Evolutionary conservation across 2,113 vertebrate species (phyloP).

Genomic region (Chroicocephalus ridibundus): DNA sequence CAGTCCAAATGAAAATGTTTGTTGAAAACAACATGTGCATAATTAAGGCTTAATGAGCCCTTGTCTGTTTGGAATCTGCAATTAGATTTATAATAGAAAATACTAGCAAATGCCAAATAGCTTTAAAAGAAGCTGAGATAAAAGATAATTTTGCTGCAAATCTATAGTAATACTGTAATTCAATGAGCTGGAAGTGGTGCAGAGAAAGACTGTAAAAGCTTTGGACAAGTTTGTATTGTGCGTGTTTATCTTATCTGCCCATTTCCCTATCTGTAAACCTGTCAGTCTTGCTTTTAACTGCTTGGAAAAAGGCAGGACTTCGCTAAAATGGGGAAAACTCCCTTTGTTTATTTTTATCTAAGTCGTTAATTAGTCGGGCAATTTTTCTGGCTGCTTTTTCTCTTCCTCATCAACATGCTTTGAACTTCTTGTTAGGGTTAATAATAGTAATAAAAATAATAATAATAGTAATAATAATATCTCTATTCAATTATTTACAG

Average conservation of each 20-base stretch:
- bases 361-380: conserved; percentile 52
- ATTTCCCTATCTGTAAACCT: conserved; percentile 23
- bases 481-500: conserved; percentile 28
- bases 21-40: conserved; percentile 99
- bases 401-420: conserved; percentile 33
- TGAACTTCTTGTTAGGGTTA: conserved; percentile 34
- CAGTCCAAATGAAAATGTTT: conserved; percentile 99
- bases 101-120: conserved; percentile 79
- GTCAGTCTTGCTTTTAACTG: conserved; percentile 59
- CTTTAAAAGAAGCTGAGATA: conserved; percentile 79
- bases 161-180: conserved; percentile 67
- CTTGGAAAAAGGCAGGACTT: conserved; percentile 46
- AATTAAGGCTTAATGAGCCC: conserved; percentile 99
- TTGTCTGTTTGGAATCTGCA: conserved; percentile 99
- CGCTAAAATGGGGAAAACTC: conserved; percentile 34
- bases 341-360: conserved; percentile 57
- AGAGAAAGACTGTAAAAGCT: conserved; percentile 41
- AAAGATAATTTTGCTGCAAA: conserved; percentile 77
- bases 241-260: conserved; percentile 26
- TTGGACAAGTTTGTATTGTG: conserved; percentile 51
- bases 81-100: conserved; percentile 97
- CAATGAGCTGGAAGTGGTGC: conserved; percentile 59
- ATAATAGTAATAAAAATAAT: conserved; percentile 26
- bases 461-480: not conserved
- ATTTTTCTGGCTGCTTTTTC: conserved; percentile 19